Percentiles rank a stretch among this genome's conserved stretches.
Evolutionary conservation across 2,888 invertebrate genomes (phyloP).

Genomic region (Heliconius erato): DNA sequence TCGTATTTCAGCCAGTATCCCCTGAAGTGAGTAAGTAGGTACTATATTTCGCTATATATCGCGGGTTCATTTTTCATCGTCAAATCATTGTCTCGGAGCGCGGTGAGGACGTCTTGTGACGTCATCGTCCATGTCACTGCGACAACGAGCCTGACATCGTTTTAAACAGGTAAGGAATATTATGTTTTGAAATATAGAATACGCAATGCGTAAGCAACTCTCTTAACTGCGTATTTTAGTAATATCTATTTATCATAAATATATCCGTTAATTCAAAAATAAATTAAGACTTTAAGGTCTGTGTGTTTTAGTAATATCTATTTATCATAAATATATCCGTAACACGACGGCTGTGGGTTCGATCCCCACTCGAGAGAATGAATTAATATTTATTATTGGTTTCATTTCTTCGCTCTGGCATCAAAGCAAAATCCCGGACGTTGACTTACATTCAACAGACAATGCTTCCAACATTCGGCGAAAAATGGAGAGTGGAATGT

Average conservation of each 20-base stretch:
- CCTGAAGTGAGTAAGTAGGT: neutral
- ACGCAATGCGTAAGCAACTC: neutral
- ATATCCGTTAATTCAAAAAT: too few species aligned
- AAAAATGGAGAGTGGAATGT: neutral
- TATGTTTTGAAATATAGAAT: neutral
- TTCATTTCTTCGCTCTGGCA: neutral
- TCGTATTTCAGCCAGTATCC: neutral
- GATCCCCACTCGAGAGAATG: neutral
- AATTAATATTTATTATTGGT: too few species aligned
- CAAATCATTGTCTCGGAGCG: conserved; percentile 58
- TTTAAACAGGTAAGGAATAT: conserved; percentile 27
- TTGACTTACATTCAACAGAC: neutral
- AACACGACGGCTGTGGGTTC: neutral
- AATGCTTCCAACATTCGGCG: neutral
- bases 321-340: too few species aligned
- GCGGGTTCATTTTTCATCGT: conserved; percentile 62
- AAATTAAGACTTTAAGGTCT: too few species aligned
- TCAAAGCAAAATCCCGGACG: neutral
- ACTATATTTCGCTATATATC: conserved; percentile 1
- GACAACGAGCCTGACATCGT: conserved; percentile 48
- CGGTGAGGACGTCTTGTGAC: conserved; percentile 67
- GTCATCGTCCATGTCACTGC: conserved; percentile 67
- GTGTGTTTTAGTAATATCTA: too few species aligned
- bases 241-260: too few species aligned
- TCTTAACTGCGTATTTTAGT: neutral